A percentile compares a stretch with the other conserved stretches of the same genome.
Conservation (phyloP, 2,113 vertebrate species). For the Canis aureus region DNA sequence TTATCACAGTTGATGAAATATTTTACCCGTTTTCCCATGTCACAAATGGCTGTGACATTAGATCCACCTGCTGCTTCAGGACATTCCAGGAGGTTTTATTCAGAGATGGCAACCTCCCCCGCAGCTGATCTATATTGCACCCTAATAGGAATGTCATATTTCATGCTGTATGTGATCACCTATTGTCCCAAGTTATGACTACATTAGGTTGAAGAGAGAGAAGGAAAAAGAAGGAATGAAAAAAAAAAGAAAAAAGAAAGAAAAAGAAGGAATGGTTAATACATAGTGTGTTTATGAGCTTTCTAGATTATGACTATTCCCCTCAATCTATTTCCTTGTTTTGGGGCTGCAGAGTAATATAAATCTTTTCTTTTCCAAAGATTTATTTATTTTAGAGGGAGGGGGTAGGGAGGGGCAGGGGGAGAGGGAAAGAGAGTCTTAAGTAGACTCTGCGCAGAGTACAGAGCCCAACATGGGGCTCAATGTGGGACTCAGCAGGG, state of each 20-base stretch:
- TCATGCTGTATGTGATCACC: background rate
- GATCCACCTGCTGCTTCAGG: background rate
- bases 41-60: background rate
- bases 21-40: background rate
- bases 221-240: background rate
- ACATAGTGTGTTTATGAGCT: background rate
- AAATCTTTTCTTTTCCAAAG: background rate
- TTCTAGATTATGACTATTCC: background rate
- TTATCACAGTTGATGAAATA: background rate
- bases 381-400: background rate
- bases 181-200: background rate
- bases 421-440: background rate
- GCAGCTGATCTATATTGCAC: background rate
- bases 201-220: background rate
- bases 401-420: background rate
- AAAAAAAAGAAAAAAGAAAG: background rate
- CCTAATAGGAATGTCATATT: background rate
- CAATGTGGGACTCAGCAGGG: too few species aligned
- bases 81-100: background rate
- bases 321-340: background rate
- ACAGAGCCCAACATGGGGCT: background rate
- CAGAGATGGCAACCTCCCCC: background rate
- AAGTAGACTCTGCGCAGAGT: background rate
- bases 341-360: background rate
- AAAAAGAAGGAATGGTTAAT: background rate